Evolutionary conservation across 2,888 invertebrate genomes (phyloP).

Genomic region (Synergus umbraculus): DNA sequence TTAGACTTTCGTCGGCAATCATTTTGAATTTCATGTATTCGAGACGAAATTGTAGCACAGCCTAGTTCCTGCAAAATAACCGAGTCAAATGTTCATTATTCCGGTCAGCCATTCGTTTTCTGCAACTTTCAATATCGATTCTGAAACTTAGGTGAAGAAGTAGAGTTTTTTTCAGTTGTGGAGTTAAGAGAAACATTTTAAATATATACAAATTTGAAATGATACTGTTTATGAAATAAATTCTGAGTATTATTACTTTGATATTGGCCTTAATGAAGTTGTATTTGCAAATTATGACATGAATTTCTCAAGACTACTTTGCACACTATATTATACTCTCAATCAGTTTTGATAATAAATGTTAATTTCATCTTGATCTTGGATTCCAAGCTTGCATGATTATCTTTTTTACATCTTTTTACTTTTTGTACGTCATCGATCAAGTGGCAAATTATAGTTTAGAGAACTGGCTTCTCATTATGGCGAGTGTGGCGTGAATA

Average conservation of each 20-base stretch:
- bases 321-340: constrained; percentile 6
- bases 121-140: constrained; percentile 19
- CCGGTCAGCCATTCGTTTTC: background rate
- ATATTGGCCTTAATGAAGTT: background rate
- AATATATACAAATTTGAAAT: background rate
- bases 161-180: background rate
- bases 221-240: background rate
- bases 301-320: background rate
- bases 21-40: constrained; percentile 14
- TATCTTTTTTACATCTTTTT: background rate
- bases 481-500: constrained; percentile 15
- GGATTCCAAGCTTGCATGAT: background rate
- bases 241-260: background rate
- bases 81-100: background rate
- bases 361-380: constrained; percentile 21
- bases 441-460: constrained; percentile 21
- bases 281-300: background rate
- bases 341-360: constrained; percentile 11
- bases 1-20: background rate
- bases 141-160: background rate
- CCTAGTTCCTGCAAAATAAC: constrained; percentile 8
- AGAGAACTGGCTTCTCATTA: constrained; percentile 31
- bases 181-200: background rate
- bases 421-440: constrained; percentile 9
- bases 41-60: background rate